These are phyloP conservation scores for Triplophysa dalaica DNA, from an alignment of 2,113 vertebrate species.

Conservation along the genomic window DNA sequence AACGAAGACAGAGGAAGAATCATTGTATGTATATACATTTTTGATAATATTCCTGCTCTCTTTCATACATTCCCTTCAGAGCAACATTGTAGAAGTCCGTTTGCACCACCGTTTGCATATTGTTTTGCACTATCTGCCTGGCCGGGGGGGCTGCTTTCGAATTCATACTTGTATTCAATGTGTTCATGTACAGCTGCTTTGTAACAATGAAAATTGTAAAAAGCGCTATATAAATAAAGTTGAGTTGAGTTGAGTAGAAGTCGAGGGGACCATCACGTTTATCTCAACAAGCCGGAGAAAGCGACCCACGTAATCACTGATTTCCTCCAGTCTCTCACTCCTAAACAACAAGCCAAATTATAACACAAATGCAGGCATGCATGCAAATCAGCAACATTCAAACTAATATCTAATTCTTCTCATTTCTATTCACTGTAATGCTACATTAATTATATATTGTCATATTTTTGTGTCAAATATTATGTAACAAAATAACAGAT, in stretches of 20 bases:
- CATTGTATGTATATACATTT: background rate
- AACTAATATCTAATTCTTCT: background rate
- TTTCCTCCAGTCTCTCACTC: conserved; percentile 58
- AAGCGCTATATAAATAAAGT: too few species aligned
- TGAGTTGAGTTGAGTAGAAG: too few species aligned
- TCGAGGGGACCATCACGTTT: conserved; percentile 65
- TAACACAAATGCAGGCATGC: conserved; percentile 32
- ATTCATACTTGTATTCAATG: too few species aligned
- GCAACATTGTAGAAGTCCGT: too few species aligned
- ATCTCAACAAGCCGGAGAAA: conserved; percentile 58
- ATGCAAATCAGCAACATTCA: background rate
- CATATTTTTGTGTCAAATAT: too few species aligned
- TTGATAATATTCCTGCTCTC: conserved; percentile 3
- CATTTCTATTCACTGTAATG: background rate
- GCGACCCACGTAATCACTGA: conserved; percentile 60
- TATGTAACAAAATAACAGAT: too few species aligned
- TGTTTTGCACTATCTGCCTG: too few species aligned
- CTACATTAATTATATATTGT: background rate
- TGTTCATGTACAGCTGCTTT: too few species aligned
- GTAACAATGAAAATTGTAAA: too few species aligned
- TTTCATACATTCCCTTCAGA: conserved; percentile 51
- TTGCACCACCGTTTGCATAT: too few species aligned
- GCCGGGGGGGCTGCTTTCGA: too few species aligned
- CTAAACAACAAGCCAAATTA: conserved; percentile 47
- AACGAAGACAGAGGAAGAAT: too few species aligned